Conservation (phyloP, 2,888 invertebrate species). For the Doris montereyensis region DNA sequence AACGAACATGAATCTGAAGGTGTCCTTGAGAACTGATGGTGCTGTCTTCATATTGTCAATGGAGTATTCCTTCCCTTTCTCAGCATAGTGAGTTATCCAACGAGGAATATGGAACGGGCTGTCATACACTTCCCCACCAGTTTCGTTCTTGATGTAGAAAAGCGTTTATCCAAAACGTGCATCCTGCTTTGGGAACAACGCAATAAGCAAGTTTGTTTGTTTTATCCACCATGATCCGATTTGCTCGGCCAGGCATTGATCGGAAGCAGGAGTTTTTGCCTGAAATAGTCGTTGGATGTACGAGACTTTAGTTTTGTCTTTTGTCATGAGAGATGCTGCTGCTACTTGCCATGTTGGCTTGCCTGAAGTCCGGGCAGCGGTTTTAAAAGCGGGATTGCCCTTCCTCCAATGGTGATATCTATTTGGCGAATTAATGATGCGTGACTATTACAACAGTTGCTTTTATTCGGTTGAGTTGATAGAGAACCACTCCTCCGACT, state of each 20-base stretch:
- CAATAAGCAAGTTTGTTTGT: neutral
- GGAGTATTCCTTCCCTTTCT: neutral
- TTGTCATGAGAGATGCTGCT: too few relatives aligned
- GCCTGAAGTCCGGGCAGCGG: too few relatives aligned
- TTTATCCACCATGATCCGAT: neutral
- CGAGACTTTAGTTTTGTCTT: too few relatives aligned
- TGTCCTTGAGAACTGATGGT: neutral
- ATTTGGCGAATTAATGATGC: too few relatives aligned
- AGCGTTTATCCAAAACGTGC: conserved; percentile 47
- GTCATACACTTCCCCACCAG: conserved; percentile 11
- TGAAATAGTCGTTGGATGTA: too few relatives aligned
- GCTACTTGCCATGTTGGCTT: too few relatives aligned
- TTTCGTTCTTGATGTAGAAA: conserved; percentile 45
- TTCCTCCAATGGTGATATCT: too few relatives aligned
- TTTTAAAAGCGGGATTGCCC: too few relatives aligned
- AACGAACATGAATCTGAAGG: conserved; percentile 38
- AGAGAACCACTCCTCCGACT: too few relatives aligned
- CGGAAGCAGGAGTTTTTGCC: too few relatives aligned
- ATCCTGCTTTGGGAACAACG: conserved; percentile 33
- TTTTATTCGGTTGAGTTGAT: too few relatives aligned
- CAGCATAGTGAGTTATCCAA: conserved; percentile 11
- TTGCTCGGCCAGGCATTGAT: neutral
- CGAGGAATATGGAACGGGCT: conserved; percentile 43
- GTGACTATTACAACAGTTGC: too few relatives aligned
- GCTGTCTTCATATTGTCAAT: neutral